These are phyloP conservation scores for Chascanopsetta lugubris DNA, from an alignment of 2,113 vertebrate species.

Conservation along the genomic window DNA sequence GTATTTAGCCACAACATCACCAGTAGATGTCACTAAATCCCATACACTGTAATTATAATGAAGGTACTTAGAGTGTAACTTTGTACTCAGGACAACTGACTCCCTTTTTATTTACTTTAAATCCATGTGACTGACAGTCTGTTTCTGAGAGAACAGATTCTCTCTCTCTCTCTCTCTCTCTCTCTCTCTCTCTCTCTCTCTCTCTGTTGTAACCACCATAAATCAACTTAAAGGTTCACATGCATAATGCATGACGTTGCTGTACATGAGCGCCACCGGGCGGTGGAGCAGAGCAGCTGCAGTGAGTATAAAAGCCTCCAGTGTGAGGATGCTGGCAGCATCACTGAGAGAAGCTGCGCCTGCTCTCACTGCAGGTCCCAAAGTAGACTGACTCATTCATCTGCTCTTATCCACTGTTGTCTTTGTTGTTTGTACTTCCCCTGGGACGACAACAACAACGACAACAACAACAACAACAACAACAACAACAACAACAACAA, in stretches of 20 bases:
- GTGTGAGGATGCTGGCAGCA: slow-evolving; percentile 10
- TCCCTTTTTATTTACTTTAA: too few relatives aligned
- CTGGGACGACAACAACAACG: background rate
- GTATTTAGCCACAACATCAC: too few relatives aligned
- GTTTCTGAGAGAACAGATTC: too few relatives aligned
- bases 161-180: too few relatives aligned
- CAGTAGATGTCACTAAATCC: too few relatives aligned
- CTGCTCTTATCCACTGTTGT: background rate
- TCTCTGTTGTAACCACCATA: background rate
- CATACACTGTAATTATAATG: too few relatives aligned
- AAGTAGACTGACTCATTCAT: background rate
- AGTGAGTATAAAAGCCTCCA: slow-evolving; percentile 59
- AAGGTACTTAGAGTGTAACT: too few relatives aligned
- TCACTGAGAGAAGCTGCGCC: slow-evolving; percentile 4
- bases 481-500: background rate
- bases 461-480: background rate
- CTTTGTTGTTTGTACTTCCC: background rate
- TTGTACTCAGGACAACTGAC: too few relatives aligned
- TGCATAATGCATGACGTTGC: background rate
- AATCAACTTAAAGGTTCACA: background rate
- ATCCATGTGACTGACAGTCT: too few relatives aligned
- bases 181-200: too few relatives aligned
- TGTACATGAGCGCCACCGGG: slow-evolving; percentile 32
- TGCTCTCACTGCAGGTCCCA: background rate
- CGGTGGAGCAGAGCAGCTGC: background rate